A percentile compares a stretch with the other conserved stretches of the same genome.
Evolutionary conservation across 1,140 invertebrate genomes (phyloP).

Genomic region (Megathymus violae): DNA sequence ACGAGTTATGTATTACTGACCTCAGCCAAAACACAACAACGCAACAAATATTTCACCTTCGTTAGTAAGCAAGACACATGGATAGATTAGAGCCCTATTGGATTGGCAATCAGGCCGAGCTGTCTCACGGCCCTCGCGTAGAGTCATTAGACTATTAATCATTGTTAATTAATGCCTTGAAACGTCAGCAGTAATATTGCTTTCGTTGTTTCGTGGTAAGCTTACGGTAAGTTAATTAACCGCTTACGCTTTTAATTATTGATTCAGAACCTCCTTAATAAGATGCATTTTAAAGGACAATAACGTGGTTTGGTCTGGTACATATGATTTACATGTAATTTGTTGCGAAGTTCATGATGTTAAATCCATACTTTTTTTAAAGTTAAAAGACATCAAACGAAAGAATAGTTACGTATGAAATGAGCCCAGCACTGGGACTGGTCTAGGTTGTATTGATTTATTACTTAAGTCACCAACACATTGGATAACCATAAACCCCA

Average conservation of each 20-base stretch:
- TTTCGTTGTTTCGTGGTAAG: slow-evolving; percentile 23
- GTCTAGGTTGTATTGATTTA: no score
- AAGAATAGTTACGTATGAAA: no score
- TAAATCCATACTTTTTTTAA: no score
- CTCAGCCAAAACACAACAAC: not conserved
- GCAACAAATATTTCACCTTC: slow-evolving; percentile 1
- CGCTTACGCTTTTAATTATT: not conserved
- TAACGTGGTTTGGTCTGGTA: no score
- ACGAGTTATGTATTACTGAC: no score
- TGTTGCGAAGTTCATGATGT: no score
- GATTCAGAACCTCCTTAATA: not conserved
- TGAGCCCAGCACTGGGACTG: no score
- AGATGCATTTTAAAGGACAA: not conserved
- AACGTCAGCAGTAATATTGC: slow-evolving; percentile 27
- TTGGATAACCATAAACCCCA: no score
- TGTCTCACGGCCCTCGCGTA: slow-evolving; percentile 22
- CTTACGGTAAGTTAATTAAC: not conserved
- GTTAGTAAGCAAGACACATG: slow-evolving; percentile 7
- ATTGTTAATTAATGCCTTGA: slow-evolving; percentile 32
- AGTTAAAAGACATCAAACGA: no score
- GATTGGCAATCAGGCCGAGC: slow-evolving; percentile 17
- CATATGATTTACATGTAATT: no score
- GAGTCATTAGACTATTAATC: slow-evolving; percentile 23
- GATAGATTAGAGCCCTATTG: slow-evolving; percentile 15
- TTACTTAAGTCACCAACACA: no score